phyloP scores from a whole-genome alignment of 2,113 vertebrate species.

The Puma concolor region DNA sequence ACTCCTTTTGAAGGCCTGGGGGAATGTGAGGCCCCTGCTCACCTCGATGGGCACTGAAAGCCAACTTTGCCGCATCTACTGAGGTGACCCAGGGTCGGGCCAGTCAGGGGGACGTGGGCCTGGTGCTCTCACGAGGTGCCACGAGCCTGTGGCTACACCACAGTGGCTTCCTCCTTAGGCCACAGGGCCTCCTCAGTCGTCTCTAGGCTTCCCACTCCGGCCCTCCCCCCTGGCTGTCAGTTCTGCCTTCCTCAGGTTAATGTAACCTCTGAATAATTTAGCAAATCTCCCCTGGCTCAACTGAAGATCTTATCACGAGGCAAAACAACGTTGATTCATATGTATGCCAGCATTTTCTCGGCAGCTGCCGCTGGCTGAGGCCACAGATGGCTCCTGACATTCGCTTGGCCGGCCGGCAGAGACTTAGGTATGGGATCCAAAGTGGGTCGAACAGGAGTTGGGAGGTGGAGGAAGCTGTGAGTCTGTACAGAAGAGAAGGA shows the following conservation, averaged over 20 bases:
- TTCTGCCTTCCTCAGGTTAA: neutral
- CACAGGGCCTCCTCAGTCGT: accelerated
- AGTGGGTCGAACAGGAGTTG: neutral
- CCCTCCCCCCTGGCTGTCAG: neutral
- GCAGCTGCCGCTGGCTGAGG: constrained; percentile 61
- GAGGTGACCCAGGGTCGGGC: neutral
- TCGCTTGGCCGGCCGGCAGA: constrained; percentile 13
- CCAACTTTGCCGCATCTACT: neutral
- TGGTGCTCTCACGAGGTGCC: neutral
- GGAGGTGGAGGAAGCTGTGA: neutral
- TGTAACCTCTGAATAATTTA: constrained; percentile 32
- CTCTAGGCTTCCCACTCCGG: neutral
- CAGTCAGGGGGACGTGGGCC: neutral
- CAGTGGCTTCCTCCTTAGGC: neutral
- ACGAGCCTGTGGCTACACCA: neutral
- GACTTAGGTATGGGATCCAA: neutral
- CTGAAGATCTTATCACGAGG: constrained; percentile 16
- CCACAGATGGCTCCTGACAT: constrained; percentile 73
- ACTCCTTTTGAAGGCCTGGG: neutral
- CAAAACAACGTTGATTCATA: constrained; percentile 39
- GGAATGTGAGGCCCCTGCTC: too few relatives aligned
- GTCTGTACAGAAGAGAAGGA: neutral
- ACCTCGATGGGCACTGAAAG: too few relatives aligned
- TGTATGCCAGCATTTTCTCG: constrained; percentile 36
- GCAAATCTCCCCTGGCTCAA: constrained; percentile 19